These are phyloP conservation scores for Myiothlypis chrysogaster DNA, from an alignment of 2,797 vertebrate species.

Conservation along the genomic window DNA sequence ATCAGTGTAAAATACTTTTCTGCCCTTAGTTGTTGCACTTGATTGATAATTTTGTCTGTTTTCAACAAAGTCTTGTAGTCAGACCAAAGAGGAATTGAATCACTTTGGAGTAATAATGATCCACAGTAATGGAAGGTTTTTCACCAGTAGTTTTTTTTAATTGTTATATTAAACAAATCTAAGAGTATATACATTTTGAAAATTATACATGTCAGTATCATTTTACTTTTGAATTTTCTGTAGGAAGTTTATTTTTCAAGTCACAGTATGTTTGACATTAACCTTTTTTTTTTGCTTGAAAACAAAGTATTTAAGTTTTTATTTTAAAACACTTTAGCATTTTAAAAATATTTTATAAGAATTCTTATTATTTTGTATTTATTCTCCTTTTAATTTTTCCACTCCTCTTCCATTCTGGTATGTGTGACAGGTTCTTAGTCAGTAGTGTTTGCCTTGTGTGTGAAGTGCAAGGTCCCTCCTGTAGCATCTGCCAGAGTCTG, in stretches of 20 bases:
- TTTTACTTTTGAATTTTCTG: not conserved
- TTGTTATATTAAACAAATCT: not conserved
- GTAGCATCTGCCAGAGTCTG: not conserved
- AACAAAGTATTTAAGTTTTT: not conserved
- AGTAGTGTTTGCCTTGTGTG: not conserved
- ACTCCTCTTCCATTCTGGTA: not conserved
- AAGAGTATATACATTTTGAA: not conserved
- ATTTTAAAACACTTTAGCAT: not conserved
- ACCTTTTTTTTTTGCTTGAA: not conserved
- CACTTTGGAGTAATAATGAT: not conserved
- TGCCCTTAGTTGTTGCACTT: not conserved
- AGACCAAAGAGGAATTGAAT: not conserved
- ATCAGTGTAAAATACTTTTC: not conserved
- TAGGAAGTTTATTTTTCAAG: not conserved
- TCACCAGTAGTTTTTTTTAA: not conserved
- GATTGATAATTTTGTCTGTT: not conserved
- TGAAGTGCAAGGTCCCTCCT: not conserved
- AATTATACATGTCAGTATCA: not conserved
- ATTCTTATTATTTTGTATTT: not conserved
- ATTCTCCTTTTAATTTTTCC: not conserved
- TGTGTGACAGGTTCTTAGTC: not conserved
- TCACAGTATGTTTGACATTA: not conserved
- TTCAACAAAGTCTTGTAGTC: not conserved
- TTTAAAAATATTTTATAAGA: not conserved
- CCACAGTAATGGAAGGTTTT: not conserved